A percentile compares a stretch with the other conserved stretches of the same genome.
Evolutionary conservation across 2,888 invertebrate species (phyloP).

Genomic region (Melanostoma scalare): DNA sequence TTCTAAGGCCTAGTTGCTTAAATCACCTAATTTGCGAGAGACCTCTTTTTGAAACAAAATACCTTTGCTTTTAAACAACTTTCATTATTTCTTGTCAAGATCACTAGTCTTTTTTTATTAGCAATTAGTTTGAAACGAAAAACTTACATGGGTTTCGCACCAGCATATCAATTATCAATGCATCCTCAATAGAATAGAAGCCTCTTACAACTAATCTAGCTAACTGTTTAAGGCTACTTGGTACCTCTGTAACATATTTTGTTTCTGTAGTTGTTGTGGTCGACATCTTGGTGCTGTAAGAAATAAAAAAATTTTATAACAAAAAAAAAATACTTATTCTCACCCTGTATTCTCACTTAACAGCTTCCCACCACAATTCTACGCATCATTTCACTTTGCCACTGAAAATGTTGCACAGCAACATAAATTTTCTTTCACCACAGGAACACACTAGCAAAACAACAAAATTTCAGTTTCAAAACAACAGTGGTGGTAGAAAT

Average conservation of each 20-base stretch:
- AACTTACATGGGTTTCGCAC: constrained; percentile 94
- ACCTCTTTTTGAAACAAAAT: no score
- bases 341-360: constrained; percentile 38
- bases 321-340: background rate
- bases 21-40: no score
- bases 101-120: background rate
- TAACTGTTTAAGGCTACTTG: constrained; percentile 95
- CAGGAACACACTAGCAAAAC: constrained; percentile 58
- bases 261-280: constrained; percentile 85
- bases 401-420: constrained; percentile 11
- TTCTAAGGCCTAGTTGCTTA: no score
- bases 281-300: constrained; percentile 41
- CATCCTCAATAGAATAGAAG: constrained; percentile 96
- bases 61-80: no score
- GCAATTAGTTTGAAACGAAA: background rate
- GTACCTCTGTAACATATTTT: constrained; percentile 93
- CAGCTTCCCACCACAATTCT: constrained; percentile 31
- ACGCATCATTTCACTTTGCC: constrained; percentile 41
- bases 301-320: constrained; percentile 5
- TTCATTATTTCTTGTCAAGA: background rate
- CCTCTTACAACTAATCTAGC: constrained; percentile 95
- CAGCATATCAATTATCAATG: constrained; percentile 96
- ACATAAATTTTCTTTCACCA: constrained; percentile 51
- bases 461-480: constrained; percentile 66
- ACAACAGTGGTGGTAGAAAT: constrained; percentile 67